A percentile compares a stretch with the other conserved stretches of the same genome.
Evolutionary conservation across 2,113 vertebrate species (phyloP).

Genomic region (Apteryx mantelli): DNA sequence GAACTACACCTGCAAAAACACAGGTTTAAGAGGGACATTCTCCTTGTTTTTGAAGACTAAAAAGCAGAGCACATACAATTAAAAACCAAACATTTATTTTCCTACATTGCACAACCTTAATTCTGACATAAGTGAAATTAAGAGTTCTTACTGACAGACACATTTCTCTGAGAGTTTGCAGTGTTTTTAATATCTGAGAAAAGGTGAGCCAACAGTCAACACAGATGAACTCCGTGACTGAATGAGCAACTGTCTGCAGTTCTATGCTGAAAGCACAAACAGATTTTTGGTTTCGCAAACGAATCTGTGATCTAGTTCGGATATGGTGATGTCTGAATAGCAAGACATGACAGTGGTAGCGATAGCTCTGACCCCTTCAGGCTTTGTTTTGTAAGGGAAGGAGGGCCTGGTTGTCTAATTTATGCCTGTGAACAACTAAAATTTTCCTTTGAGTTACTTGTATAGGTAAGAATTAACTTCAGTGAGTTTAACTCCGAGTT

Average conservation of each 20-base stretch:
- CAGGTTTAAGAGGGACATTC: background rate
- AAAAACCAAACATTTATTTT: background rate
- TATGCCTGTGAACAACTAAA: background rate
- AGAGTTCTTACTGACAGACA: background rate
- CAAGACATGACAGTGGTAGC: background rate
- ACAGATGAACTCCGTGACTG: background rate
- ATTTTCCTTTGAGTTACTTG: background rate
- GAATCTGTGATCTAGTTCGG: background rate
- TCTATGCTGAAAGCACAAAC: background rate
- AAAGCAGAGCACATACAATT: background rate
- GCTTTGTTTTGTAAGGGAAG: background rate
- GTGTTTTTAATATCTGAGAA: background rate
- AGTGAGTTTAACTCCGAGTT: background rate
- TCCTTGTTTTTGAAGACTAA: background rate
- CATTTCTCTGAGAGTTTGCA: background rate
- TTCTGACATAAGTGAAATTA: no score
- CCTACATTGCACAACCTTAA: background rate
- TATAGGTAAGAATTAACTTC: background rate
- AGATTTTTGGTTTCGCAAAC: background rate
- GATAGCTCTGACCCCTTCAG: background rate
- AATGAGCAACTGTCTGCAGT: background rate
- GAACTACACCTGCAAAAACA: background rate
- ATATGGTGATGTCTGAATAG: background rate
- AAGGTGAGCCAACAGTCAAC: background rate
- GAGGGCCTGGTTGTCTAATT: background rate